Evolutionary conservation across 2,113 vertebrate genomes (phyloP).

Genomic region (Crotalus tigris): DNA sequence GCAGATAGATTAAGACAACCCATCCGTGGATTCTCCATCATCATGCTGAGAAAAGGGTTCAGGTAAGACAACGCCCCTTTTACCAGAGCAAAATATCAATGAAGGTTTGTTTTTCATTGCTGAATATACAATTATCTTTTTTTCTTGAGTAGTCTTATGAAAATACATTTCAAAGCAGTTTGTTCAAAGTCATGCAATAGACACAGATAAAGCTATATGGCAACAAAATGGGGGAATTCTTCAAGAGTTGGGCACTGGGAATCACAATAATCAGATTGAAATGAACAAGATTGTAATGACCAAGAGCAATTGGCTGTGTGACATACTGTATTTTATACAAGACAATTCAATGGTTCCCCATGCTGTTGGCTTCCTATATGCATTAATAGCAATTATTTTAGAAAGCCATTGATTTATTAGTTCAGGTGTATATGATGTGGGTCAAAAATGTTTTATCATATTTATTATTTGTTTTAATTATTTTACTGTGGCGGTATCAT

Average conservation of each 20-base stretch:
- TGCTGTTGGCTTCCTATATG: background rate
- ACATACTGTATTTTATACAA: background rate
- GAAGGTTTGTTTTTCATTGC: background rate
- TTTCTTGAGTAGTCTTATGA: background rate
- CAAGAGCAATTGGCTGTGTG: background rate
- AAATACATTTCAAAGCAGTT: background rate
- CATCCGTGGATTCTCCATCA: no score
- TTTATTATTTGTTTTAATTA: background rate
- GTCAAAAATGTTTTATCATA: background rate
- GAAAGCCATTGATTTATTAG: background rate
- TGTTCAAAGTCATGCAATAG: background rate
- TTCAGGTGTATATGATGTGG: background rate
- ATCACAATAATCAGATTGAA: background rate
- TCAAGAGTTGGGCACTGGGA: background rate
- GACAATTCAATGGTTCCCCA: background rate
- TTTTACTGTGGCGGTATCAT: background rate
- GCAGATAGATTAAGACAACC: no score
- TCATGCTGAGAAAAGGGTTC: no score
- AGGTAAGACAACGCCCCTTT: no score
- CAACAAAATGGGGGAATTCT: background rate
- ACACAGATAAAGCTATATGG: background rate
- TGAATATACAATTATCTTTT: background rate
- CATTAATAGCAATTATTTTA: background rate
- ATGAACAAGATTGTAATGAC: background rate
- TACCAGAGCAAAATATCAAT: background rate